These are phyloP conservation scores for Rotaria macrura DNA, from an alignment of 2,888 invertebrate species.

Conservation along the genomic window DNA sequence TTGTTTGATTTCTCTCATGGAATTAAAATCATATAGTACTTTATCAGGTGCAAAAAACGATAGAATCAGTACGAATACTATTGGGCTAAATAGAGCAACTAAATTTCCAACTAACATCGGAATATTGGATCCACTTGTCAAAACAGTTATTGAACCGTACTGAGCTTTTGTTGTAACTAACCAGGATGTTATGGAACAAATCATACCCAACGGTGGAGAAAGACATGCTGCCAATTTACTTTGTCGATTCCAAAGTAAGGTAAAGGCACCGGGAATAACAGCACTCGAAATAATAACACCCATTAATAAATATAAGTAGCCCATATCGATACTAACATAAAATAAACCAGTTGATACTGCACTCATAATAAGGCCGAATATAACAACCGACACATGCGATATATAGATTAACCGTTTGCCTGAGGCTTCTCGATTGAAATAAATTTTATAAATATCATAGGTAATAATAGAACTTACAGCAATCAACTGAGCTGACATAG, in stretches of 20 bases:
- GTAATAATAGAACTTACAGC: conserved; percentile 48
- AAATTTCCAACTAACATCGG: background rate
- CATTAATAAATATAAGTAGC: conserved; percentile 49
- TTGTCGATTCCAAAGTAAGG: conserved; percentile 46
- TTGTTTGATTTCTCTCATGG: background rate
- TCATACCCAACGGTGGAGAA: background rate
- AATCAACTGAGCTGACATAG: conserved; percentile 48
- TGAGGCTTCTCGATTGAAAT: conserved; percentile 35
- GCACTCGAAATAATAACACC: conserved; percentile 49
- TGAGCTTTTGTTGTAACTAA: background rate
- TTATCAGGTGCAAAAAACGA: background rate
- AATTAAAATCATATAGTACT: background rate
- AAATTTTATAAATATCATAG: conserved; percentile 46
- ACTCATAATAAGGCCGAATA: conserved; percentile 32
- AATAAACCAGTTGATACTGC: conserved; percentile 41
- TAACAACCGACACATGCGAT: background rate
- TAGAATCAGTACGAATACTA: background rate
- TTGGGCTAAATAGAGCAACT: background rate
- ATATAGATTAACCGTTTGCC: background rate
- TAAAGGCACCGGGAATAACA: conserved; percentile 46
- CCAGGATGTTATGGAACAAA: background rate
- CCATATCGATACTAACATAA: conserved; percentile 40
- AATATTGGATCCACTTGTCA: background rate
- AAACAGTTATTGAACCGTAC: background rate
- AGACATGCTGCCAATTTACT: conserved; percentile 38